Evolutionary conservation across 2,888 invertebrate species (phyloP).

Genomic region (Dryococelus australis): DNA sequence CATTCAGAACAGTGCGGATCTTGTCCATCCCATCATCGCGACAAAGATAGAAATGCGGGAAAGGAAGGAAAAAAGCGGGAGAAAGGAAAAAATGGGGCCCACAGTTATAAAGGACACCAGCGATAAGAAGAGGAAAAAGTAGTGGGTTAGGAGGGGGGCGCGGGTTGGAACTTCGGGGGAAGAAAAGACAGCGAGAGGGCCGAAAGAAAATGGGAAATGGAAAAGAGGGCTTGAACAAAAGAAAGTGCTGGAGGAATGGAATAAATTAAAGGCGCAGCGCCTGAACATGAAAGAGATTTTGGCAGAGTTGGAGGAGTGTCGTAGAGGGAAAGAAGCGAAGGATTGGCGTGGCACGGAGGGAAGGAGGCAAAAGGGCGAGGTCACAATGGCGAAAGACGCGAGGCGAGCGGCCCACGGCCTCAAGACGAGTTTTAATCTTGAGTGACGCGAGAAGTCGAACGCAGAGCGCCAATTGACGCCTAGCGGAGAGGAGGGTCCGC

Average conservation of each 20-base stretch:
- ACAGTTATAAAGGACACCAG: not conserved
- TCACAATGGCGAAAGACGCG: not conserved
- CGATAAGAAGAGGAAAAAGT: not conserved
- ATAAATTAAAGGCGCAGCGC: slow-evolving; percentile 50
- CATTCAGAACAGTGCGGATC: not conserved
- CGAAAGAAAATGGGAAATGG: slow-evolving; percentile 23
- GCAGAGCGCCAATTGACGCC: not conserved
- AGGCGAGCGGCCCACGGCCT: not conserved
- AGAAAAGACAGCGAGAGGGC: slow-evolving; percentile 38
- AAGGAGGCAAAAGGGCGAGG: not conserved
- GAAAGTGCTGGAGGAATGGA: slow-evolving; percentile 45
- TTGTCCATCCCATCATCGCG: not conserved
- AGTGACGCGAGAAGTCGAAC: not conserved
- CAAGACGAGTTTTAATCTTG: not conserved
- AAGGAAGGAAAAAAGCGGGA: not conserved
- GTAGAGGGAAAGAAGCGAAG: not conserved
- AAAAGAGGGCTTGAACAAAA: slow-evolving; percentile 52
- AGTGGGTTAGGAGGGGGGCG: not conserved
- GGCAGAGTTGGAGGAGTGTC: not conserved
- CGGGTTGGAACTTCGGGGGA: slow-evolving; percentile 29
- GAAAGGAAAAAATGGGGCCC: not conserved
- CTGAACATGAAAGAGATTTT: slow-evolving; percentile 28
- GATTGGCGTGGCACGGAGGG: not conserved
- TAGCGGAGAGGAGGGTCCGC: not conserved
- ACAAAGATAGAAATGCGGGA: not conserved